phyloP scores from a whole-genome alignment of 2,888 invertebrate species.

The Sinohyriopsis cumingii region DNA sequence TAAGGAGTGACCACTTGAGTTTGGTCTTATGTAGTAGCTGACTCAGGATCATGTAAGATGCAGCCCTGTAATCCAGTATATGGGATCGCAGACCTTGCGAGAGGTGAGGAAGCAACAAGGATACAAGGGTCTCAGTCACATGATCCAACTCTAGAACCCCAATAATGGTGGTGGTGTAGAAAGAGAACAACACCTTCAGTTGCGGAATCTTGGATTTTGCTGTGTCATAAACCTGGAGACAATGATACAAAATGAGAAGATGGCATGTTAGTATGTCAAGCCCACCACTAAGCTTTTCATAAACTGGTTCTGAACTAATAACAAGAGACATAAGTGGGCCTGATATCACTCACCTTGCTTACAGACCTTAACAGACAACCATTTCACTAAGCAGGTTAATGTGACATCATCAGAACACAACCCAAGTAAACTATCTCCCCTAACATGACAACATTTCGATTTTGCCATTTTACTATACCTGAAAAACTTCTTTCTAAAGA shows the following conservation, averaged over 20 bases:
- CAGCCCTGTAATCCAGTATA: conserved; percentile 81
- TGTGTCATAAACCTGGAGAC: conserved; percentile 25
- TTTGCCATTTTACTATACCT: no score
- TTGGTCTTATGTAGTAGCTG: conserved; percentile 80
- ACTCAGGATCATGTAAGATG: conserved; percentile 83
- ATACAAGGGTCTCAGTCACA: conserved; percentile 78
- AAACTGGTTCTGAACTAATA: no score
- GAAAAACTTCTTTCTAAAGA: no score
- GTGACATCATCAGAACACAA: no score
- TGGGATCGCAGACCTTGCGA: conserved; percentile 81
- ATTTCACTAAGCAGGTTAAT: no score
- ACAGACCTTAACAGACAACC: no score
- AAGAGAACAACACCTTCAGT: conserved; percentile 83
- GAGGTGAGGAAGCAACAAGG: conserved; percentile 82
- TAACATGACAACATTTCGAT: no score
- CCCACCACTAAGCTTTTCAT: no score
- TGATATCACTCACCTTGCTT: no score
- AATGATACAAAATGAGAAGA: not conserved
- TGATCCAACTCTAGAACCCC: conserved; percentile 75
- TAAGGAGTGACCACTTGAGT: conserved; percentile 76
- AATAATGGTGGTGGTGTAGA: conserved; percentile 84
- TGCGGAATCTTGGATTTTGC: conserved; percentile 43
- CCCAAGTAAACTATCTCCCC: no score
- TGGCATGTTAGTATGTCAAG: no score
- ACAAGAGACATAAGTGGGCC: no score